These are phyloP conservation scores for Rhynchophorus ferrugineus DNA, from an alignment of 1,140 invertebrate species.

Conservation along the genomic window DNA sequence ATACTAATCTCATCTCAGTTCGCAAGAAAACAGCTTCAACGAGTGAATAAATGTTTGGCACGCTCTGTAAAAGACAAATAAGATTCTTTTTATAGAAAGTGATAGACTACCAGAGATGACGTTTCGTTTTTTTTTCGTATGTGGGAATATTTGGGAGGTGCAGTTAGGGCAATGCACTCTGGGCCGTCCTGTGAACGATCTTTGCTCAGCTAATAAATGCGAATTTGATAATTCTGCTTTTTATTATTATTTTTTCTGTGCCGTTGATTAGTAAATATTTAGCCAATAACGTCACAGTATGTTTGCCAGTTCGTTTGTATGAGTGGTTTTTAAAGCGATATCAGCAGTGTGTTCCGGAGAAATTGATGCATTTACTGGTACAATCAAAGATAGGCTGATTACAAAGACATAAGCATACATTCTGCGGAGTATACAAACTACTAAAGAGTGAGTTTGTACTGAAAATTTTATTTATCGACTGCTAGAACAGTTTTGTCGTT, in stretches of 20 bases:
- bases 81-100: conserved; percentile 20
- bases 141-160: conserved; percentile 23
- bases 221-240: conserved; percentile 26
- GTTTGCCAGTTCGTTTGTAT: not conserved
- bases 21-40: too few relatives aligned
- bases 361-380: not conserved
- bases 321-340: not conserved
- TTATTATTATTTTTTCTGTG: not conserved
- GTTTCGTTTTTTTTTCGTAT: conserved; percentile 15
- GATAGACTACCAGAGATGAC: conserved; percentile 21
- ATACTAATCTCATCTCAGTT: too few relatives aligned
- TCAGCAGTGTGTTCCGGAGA: not conserved
- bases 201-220: conserved; percentile 23
- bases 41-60: too few relatives aligned
- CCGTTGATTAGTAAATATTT: conserved; percentile 16
- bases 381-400: too few relatives aligned
- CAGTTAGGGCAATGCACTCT: conserved; percentile 18
- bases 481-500: too few relatives aligned
- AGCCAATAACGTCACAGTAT: not conserved
- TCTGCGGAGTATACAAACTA: too few relatives aligned
- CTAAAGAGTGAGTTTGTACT: too few relatives aligned
- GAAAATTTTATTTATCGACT: too few relatives aligned
- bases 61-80: conserved; percentile 16
- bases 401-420: too few relatives aligned
- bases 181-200: conserved; percentile 14